Percentiles rank a stretch among this genome's conserved stretches.
phyloP scores from a whole-genome alignment of 2,113 vertebrate species.

The Montifringilla adamsi region DNA sequence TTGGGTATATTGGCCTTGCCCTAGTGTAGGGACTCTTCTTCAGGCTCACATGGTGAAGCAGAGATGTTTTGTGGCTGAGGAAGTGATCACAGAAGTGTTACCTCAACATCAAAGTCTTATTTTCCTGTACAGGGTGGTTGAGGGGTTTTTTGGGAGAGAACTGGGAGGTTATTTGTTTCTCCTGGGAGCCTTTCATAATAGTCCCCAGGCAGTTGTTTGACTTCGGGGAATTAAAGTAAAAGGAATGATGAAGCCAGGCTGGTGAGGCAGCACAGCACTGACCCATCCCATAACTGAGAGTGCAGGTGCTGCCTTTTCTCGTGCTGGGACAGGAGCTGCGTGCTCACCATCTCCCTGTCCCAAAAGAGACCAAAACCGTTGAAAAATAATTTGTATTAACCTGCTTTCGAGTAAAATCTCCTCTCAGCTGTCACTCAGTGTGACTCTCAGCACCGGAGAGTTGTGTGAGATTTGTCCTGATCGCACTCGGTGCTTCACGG shows the following conservation, averaged over 20 bases:
- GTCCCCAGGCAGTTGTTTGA: not conserved
- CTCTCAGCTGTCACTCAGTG: not conserved
- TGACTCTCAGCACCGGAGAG: too few species aligned
- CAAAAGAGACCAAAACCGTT: not conserved
- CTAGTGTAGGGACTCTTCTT: not conserved
- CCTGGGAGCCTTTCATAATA: not conserved
- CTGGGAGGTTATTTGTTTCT: not conserved
- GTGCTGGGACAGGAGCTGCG: not conserved
- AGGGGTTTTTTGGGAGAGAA: not conserved
- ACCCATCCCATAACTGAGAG: fast-evolving
- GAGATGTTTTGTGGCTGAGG: not conserved
- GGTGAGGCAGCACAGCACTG: not conserved
- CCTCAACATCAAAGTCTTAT: not conserved
- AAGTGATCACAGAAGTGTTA: not conserved
- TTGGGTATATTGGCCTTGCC: fast-evolving
- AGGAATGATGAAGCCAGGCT: not conserved
- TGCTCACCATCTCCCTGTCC: not conserved
- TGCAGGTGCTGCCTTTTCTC: not conserved
- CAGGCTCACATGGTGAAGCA: not conserved
- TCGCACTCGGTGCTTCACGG: fast-evolving
- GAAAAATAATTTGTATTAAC: not conserved
- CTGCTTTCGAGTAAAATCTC: not conserved
- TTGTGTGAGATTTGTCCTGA: not conserved
- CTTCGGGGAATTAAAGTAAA: not conserved
- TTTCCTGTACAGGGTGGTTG: not conserved